These are phyloP conservation scores for Litoditis marina DNA, from an alignment of 2,888 invertebrate species.

Conservation along the genomic window DNA sequence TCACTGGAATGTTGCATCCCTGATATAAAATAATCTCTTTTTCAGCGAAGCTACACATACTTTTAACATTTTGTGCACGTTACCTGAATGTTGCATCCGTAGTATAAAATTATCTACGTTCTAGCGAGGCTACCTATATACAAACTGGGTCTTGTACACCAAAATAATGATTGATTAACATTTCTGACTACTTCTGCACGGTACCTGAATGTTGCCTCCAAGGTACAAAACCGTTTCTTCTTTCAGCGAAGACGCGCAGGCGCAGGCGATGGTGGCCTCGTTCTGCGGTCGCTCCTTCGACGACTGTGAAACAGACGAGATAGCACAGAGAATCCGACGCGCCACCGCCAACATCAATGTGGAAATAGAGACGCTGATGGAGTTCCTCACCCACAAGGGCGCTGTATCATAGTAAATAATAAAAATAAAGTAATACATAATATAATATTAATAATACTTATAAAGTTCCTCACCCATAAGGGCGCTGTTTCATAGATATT, in stretches of 20 bases:
- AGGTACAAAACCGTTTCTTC: too few relatives aligned
- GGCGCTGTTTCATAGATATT: slow-evolving; percentile 54
- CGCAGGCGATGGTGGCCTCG: slow-evolving; percentile 62
- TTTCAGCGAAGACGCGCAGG: slow-evolving; percentile 61
- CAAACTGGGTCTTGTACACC: too few relatives aligned
- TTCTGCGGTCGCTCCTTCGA: slow-evolving; percentile 62
- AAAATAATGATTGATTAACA: too few relatives aligned
- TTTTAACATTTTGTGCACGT: too few relatives aligned
- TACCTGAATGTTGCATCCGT: too few relatives aligned
- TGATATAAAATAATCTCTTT: too few relatives aligned
- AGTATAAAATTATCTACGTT: too few relatives aligned
- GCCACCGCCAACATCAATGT: slow-evolving; percentile 62
- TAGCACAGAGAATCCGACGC: slow-evolving; percentile 60
- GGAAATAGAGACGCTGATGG: slow-evolving; percentile 61
- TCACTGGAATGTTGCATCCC: too few relatives aligned
- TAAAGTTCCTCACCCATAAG: slow-evolving; percentile 61
- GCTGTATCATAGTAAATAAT: slow-evolving; percentile 38
- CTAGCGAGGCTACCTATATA: too few relatives aligned
- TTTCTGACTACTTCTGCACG: neutral
- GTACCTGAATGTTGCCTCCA: neutral
- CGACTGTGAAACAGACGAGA: slow-evolving; percentile 62
- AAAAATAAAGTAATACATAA: too few relatives aligned
- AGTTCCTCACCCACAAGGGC: slow-evolving; percentile 61
- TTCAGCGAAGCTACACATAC: too few relatives aligned
- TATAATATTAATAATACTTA: slow-evolving; percentile 60